These are phyloP conservation scores for Chaenogobius annularis DNA, from an alignment of 2,113 vertebrate genomes.

Conservation along the genomic window DNA sequence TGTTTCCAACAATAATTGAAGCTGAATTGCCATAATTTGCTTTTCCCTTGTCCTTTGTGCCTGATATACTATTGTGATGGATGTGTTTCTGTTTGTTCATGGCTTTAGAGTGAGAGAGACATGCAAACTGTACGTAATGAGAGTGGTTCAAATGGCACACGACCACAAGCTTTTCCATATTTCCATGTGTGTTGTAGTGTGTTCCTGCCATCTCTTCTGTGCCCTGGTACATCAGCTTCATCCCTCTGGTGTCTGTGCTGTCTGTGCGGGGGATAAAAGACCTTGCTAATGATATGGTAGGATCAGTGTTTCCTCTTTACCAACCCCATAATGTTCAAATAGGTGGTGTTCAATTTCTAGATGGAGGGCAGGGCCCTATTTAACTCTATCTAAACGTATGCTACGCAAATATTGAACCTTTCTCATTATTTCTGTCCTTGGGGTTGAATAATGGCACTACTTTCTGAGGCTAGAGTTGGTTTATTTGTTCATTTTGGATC, in stretches of 20 bases:
- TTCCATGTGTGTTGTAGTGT: slow-evolving; percentile 67
- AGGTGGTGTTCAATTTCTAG: no score
- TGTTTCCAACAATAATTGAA: background rate
- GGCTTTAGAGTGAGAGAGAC: background rate
- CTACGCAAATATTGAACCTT: no score
- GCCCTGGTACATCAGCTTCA: slow-evolving; percentile 87
- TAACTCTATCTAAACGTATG: no score
- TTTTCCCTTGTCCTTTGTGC: background rate
- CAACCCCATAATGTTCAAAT: background rate
- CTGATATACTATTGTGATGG: background rate
- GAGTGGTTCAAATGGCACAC: background rate
- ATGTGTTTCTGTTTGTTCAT: background rate
- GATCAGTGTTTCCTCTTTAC: slow-evolving; percentile 30
- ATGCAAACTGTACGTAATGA: background rate
- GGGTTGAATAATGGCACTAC: no score
- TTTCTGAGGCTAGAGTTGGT: no score
- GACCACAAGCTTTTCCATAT: background rate
- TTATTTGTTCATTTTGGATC: no score
- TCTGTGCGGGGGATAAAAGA: slow-evolving; percentile 83
- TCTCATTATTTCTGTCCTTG: no score
- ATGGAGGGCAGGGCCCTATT: no score
- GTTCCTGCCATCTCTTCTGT: slow-evolving; percentile 86
- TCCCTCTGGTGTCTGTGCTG: slow-evolving; percentile 82
- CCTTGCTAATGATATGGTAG: slow-evolving; percentile 86
- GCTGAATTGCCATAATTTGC: background rate